These are phyloP conservation scores for Urocynchramus pylzowi DNA, from an alignment of 2,113 vertebrate species.

Conservation along the genomic window DNA sequence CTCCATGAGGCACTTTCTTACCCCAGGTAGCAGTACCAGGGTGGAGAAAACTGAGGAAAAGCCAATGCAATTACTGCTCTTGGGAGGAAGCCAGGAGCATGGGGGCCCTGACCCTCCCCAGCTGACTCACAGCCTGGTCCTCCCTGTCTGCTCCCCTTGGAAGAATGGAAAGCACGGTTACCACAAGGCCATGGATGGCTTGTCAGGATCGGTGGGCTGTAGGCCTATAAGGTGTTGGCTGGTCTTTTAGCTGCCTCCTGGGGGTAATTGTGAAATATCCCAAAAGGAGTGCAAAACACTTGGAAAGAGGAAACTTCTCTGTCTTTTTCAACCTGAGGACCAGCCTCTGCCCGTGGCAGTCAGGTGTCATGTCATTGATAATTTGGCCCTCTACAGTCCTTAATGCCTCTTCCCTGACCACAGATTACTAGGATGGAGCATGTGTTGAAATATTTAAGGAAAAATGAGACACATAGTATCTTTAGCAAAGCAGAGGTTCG, in stretches of 20 bases:
- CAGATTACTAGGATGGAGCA: background rate
- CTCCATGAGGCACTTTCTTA: background rate
- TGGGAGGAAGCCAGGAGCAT: background rate
- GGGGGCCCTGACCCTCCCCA: background rate
- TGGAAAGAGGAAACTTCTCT: background rate
- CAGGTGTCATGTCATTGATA: background rate
- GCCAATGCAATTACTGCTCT: background rate
- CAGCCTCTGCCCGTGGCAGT: background rate
- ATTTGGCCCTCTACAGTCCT: background rate
- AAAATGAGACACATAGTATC: background rate
- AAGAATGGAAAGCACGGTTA: fast-evolving
- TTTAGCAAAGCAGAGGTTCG: background rate
- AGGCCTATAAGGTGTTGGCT: background rate
- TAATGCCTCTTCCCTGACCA: background rate
- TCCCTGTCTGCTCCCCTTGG: background rate
- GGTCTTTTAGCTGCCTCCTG: background rate
- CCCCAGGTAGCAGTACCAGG: background rate
- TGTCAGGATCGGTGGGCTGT: background rate
- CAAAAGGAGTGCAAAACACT: background rate
- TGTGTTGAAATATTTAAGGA: background rate
- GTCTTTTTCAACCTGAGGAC: background rate
- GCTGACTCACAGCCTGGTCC: background rate
- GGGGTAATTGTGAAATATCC: background rate
- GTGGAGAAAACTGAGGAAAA: background rate
- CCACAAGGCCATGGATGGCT: background rate